Evolutionary conservation across 2,888 invertebrate genomes (phyloP).

Genomic region (Sarcophaga subvicina): DNA sequence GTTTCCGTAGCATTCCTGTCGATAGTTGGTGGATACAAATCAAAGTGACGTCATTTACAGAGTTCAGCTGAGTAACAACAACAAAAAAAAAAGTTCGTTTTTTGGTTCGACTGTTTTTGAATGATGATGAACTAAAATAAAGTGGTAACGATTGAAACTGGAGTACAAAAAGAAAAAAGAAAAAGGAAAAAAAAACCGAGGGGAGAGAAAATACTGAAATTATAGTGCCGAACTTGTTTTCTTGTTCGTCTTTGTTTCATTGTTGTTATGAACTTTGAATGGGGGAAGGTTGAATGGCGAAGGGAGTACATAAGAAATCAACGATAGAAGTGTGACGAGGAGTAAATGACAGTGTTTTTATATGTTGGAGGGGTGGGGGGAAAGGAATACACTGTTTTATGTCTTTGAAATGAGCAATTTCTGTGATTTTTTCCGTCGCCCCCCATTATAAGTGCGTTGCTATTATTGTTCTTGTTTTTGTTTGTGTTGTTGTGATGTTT

Average conservation of each 20-base stretch:
- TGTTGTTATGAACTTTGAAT: neutral
- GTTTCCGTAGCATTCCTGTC: constrained; percentile 22
- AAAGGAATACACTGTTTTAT: constrained; percentile 58
- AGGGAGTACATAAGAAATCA: constrained; percentile 35
- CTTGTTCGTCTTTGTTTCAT: constrained; percentile 18
- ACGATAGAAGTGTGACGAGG: constrained; percentile 41
- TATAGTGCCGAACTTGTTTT: constrained; percentile 28
- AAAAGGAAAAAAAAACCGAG: too few relatives aligned
- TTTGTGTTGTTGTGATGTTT: constrained; percentile 56
- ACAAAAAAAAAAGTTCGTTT: neutral
- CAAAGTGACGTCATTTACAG: constrained; percentile 67
- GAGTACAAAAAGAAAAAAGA: neutral
- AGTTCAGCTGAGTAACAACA: constrained; percentile 46
- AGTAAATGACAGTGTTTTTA: constrained; percentile 64
- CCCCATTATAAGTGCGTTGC: constrained; percentile 35
- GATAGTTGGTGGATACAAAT: constrained; percentile 47
- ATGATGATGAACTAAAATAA: constrained; percentile 68
- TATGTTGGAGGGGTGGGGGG: constrained; percentile 13
- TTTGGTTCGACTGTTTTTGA: constrained; percentile 66
- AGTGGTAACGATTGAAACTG: constrained; percentile 68
- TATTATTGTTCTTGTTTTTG: neutral
- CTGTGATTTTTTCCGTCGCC: constrained; percentile 51
- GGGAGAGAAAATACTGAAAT: constrained; percentile 18
- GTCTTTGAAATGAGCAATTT: constrained; percentile 67
- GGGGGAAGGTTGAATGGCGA: neutral